A percentile compares a stretch with the other conserved stretches of the same genome.
Conservation (phyloP, 2,113 vertebrate species). For the Edolisoma coerulescens region DNA sequence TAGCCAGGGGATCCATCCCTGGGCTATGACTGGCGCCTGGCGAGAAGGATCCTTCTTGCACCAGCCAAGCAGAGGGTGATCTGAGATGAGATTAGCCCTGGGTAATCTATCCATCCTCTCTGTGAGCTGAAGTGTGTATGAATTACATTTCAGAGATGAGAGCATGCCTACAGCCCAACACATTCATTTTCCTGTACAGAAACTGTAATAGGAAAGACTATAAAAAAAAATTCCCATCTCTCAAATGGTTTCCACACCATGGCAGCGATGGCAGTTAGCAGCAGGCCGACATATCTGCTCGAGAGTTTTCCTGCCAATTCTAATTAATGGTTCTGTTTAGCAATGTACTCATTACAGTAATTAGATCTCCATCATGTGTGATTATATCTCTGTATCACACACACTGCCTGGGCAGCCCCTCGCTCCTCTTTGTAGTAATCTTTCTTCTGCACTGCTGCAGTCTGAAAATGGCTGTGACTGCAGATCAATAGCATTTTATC, state of each 20-base stretch:
- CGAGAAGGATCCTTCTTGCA: not conserved
- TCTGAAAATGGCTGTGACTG: not conserved
- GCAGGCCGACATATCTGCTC: not conserved
- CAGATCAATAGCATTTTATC: not conserved
- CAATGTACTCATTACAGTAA: not conserved
- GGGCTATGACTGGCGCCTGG: not conserved
- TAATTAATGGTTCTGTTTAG: not conserved
- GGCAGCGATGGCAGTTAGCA: not conserved
- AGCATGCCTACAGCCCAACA: not conserved
- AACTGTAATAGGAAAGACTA: not conserved
- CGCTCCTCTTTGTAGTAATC: not conserved
- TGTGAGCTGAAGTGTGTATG: not conserved
- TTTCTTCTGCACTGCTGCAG: not conserved
- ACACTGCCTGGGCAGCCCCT: not conserved
- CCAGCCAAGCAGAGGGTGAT: not conserved
- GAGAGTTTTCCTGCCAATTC: not conserved
- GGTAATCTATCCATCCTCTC: not conserved
- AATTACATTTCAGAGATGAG: not conserved
- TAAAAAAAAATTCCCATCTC: not conserved
- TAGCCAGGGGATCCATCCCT: not conserved
- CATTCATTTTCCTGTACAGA: not conserved
- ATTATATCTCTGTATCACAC: not conserved
- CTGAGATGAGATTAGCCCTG: not conserved
- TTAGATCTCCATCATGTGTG: not conserved
- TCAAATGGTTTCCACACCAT: not conserved